These are phyloP conservation scores for Epirrhoe tristata DNA, from an alignment of 2,888 invertebrate genomes.

Conservation along the genomic window DNA sequence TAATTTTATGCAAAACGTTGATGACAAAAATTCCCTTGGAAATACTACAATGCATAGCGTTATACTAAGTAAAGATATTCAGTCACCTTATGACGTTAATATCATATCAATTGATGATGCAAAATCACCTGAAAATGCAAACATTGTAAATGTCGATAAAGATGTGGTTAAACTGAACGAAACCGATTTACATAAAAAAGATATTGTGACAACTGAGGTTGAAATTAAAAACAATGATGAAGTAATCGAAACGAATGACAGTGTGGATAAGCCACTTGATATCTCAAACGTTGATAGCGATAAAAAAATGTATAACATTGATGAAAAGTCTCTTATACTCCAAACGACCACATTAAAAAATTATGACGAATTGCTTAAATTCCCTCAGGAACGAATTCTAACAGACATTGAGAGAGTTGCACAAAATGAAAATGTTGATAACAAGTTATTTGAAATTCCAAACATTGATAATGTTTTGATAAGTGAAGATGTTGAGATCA, in stretches of 20 bases:
- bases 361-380: not conserved
- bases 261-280: not conserved
- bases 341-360: not conserved
- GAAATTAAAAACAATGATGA: not conserved
- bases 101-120: not conserved
- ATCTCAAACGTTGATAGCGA: not conserved
- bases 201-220: not conserved
- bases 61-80: not conserved
- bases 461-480: not conserved
- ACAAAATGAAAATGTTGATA: constrained; percentile 1
- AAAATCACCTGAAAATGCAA: not conserved
- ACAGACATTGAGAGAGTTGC: not conserved
- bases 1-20: not conserved
- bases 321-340: not conserved
- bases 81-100: not conserved
- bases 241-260: not conserved
- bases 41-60: not conserved
- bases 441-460: not conserved
- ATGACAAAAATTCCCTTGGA: not conserved
- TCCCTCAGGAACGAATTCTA: not conserved
- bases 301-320: not conserved
- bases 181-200: not conserved
- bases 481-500: not conserved
- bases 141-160: not conserved
- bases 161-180: not conserved